Evolutionary conservation across 2,113 vertebrate species (phyloP), one percentile per base, ranked within the genome.

Genomic region (Etheostoma spectabile): DNA sequence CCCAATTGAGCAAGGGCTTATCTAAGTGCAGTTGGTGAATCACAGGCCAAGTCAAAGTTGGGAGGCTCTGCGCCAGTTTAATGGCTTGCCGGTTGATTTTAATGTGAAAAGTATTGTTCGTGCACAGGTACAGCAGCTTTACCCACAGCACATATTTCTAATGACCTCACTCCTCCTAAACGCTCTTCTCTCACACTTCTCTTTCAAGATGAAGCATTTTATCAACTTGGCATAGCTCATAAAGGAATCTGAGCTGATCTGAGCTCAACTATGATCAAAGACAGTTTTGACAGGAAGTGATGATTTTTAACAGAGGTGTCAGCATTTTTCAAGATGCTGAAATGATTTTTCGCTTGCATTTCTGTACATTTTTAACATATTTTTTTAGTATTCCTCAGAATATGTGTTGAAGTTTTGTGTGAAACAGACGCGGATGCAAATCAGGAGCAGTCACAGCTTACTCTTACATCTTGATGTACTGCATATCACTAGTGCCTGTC

Each of bases 21-120:
- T 92, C 87, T 93, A 18, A 18, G 65, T 57, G 68, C 55, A 81
- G 86, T 66, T 61, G 79, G 80, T 82, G 81, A 92, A 74, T 81
- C 71, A 80, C 75, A 52, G 75, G 70, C 35, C 69, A 68, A 76
- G 86, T 68, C 65, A 77, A 85, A 82, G 74, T 82, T 79, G 80
- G 77, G 80, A 91, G 85, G 69, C 53, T 72, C 63, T 22, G 74
- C 74, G 82, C 65, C 67, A 84, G 82, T 83, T 91, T 88, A 89
- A 91, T 75, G 90, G 84, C 53, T 74, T 89, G 65, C 67, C 62
- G 56, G 80, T 64, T 89, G 86, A 86, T 77, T 82, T 82, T 74
- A 83, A 87, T 88, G 87, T 78, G 85, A 80, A 85, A 73, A 73
- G 70, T 74, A 61, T 67, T 77, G 69, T 80, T 85, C 27, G 8